Percentiles rank a stretch among this genome's conserved stretches.
Conservation (phyloP, 2,797 vertebrate genomes). For the Sebastes trivittatus region DNA sequence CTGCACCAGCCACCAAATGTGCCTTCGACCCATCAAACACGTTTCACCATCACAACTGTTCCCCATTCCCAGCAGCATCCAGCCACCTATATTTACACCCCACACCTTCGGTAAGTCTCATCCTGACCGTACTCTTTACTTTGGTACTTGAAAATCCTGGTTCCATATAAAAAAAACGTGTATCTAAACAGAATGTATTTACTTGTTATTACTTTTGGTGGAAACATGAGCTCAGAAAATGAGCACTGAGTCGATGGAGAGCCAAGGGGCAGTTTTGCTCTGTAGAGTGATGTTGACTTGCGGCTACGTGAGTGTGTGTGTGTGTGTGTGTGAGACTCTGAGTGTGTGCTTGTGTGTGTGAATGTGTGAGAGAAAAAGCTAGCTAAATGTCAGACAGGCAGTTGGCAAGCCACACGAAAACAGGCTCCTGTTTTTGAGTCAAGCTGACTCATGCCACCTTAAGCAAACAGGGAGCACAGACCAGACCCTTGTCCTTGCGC, state of each 20-base stretch:
- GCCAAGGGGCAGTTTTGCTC: constrained; percentile 34
- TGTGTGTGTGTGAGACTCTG: neutral
- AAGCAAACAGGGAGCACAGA: constrained; percentile 82
- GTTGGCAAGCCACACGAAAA: constrained; percentile 74
- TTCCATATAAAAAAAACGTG: neutral
- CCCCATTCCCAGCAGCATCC: neutral
- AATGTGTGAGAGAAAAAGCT: constrained; percentile 31
- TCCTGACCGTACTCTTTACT: neutral
- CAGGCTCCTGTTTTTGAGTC: constrained; percentile 78
- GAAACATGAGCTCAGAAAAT: constrained; percentile 57
- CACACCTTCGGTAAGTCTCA: neutral
- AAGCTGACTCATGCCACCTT: constrained; percentile 81
- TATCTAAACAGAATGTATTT: constrained; percentile 27
- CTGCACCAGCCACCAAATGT: neutral
- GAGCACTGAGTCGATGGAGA: constrained; percentile 33
- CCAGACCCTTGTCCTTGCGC: constrained; percentile 74
- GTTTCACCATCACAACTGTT: neutral
- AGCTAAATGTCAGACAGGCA: constrained; percentile 72
- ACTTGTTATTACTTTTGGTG: constrained; percentile 42
- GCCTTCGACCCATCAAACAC: neutral
- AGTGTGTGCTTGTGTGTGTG: neutral
- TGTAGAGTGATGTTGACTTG: constrained; percentile 48
- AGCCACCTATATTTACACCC: neutral
- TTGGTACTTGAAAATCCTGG: neutral
- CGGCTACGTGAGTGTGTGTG: constrained; percentile 27